These are phyloP conservation scores for Darevskia mixta DNA, from an alignment of 2,797 vertebrate species.

Conservation along the genomic window DNA sequence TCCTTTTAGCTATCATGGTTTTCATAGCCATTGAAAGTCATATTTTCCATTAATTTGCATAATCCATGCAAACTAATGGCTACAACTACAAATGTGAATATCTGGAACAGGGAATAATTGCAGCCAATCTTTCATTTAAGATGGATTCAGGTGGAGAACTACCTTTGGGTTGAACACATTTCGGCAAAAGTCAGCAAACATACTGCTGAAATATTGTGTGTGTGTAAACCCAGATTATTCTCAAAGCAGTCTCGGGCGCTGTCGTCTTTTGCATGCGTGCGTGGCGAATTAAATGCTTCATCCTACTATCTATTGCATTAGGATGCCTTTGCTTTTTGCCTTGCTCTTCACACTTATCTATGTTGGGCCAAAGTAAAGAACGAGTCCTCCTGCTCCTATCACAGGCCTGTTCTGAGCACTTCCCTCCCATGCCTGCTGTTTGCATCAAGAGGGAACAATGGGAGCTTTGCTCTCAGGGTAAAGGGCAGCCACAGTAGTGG, in stretches of 20 bases:
- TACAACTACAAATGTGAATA: background rate
- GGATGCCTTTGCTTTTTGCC: slow-evolving; percentile 16
- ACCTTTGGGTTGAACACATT: background rate
- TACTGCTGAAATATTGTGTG: background rate
- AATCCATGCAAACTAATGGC: background rate
- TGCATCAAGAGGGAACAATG: background rate
- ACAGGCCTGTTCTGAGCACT: background rate
- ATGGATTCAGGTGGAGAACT: background rate
- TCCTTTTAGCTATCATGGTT: background rate
- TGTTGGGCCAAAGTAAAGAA: background rate
- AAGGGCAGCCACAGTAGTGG: background rate
- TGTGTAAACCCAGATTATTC: background rate
- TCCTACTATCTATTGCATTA: background rate
- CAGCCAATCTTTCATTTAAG: background rate
- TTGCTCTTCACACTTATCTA: slow-evolving; percentile 19
- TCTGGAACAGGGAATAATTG: background rate
- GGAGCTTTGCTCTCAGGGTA: background rate
- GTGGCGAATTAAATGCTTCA: slow-evolving; percentile 1
- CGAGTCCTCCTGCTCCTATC: too few relatives aligned
- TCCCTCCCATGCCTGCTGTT: background rate
- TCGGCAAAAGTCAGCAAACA: background rate
- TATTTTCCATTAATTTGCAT: background rate
- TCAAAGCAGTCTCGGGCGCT: background rate
- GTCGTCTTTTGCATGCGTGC: background rate
- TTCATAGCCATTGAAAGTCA: background rate